phyloP scores from a whole-genome alignment of 2,113 vertebrate genomes.

The Siniperca knerii region DNA sequence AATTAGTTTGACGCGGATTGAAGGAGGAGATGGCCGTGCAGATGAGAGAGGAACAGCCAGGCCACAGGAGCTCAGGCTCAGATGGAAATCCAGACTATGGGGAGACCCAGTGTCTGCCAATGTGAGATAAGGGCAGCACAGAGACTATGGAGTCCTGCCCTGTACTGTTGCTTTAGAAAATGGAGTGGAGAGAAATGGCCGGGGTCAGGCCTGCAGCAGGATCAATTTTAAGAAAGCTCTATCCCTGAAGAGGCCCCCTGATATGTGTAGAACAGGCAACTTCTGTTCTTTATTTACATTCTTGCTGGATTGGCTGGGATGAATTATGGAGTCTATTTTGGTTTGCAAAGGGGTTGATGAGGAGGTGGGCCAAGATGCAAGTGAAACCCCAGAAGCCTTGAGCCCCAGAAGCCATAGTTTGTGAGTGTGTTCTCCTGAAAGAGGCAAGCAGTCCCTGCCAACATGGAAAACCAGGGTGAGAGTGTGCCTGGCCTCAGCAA shows the following conservation, averaged over 20 bases:
- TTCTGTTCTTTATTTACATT: slow-evolving; percentile 84
- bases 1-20: slow-evolving; percentile 71
- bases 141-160: slow-evolving; percentile 59
- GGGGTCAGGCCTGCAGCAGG: slow-evolving; percentile 65
- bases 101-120: slow-evolving; percentile 76
- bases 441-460: slow-evolving; percentile 58
- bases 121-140: slow-evolving; percentile 71
- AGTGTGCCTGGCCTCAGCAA: slow-evolving; percentile 40
- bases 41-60: slow-evolving; percentile 58
- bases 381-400: slow-evolving; percentile 73
- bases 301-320: slow-evolving; percentile 72
- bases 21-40: slow-evolving; percentile 66
- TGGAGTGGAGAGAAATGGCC: slow-evolving; percentile 55
- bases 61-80: slow-evolving; percentile 62
- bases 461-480: slow-evolving; percentile 43
- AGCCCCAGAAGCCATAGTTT: slow-evolving; percentile 65
- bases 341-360: slow-evolving; percentile 68
- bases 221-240: slow-evolving; percentile 71
- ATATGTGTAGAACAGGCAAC: slow-evolving; percentile 76
- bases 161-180: slow-evolving; percentile 67
- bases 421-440: slow-evolving; percentile 64
- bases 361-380: slow-evolving; percentile 78
- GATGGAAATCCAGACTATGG: slow-evolving; percentile 67
- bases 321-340: slow-evolving; percentile 78
- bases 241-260: slow-evolving; percentile 66